Evolutionary conservation across 2,797 vertebrate genomes (phyloP).

Genomic region (Denticeps clupeoides): DNA sequence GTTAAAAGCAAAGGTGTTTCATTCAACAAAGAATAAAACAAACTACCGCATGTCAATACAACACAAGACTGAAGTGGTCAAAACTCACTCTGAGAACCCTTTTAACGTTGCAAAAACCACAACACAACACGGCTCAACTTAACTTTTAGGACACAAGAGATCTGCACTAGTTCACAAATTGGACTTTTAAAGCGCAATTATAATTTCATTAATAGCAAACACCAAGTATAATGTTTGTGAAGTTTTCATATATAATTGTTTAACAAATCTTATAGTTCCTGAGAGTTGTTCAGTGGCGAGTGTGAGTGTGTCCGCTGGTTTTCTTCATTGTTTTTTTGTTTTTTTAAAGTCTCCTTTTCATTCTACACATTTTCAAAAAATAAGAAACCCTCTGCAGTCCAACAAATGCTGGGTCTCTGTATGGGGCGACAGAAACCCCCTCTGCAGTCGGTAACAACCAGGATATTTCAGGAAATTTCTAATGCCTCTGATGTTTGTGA

Average conservation of each 20-base stretch:
- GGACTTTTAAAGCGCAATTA: slow-evolving; percentile 33
- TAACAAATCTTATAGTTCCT: slow-evolving; percentile 38
- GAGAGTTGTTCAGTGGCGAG: slow-evolving; percentile 37
- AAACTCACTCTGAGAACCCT: slow-evolving; percentile 36
- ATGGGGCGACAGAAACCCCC: background rate
- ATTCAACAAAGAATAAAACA: slow-evolving; percentile 71
- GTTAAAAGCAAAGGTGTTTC: slow-evolving; percentile 74
- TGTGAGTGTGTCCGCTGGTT: slow-evolving; percentile 48
- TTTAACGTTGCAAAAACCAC: slow-evolving; percentile 48
- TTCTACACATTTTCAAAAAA: slow-evolving; percentile 7
- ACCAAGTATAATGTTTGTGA: slow-evolving; percentile 32
- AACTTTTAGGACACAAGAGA: slow-evolving; percentile 36
- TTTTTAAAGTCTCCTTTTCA: slow-evolving; percentile 1
- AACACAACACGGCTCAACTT: slow-evolving; percentile 31
- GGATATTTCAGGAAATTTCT: background rate
- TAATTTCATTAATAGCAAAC: slow-evolving; percentile 40
- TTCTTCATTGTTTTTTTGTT: slow-evolving; percentile 14
- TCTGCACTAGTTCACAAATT: slow-evolving; percentile 42
- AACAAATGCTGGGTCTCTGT: background rate
- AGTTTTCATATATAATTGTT: slow-evolving; percentile 28
- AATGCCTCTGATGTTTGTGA: background rate
- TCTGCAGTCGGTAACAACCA: background rate
- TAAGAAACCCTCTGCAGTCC: background rate
- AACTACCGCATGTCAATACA: slow-evolving; percentile 67
- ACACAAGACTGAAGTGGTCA: slow-evolving; percentile 61